These are phyloP conservation scores for Rotaria magnacalcarata DNA, from an alignment of 2,888 invertebrate genomes.

Conservation along the genomic window DNA sequence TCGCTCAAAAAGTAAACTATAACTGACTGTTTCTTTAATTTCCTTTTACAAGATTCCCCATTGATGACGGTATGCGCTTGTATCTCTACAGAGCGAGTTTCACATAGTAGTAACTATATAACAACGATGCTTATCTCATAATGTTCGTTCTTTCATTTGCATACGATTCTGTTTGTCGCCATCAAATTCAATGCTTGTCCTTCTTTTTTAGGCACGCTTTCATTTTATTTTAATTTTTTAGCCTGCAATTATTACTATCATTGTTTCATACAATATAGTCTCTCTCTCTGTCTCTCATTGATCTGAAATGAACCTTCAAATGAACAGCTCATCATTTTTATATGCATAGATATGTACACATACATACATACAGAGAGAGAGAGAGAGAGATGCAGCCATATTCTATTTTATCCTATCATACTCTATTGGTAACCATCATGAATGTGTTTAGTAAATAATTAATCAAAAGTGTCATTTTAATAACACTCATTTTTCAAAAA, in stretches of 20 bases:
- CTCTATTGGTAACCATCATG: not conserved
- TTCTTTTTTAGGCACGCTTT: not conserved
- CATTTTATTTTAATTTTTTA: not conserved
- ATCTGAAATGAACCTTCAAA: not conserved
- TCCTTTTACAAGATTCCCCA: not conserved
- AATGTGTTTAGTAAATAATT: not conserved
- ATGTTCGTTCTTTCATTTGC: not conserved
- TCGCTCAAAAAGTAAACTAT: not conserved
- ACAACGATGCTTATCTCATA: not conserved
- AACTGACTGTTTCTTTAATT: not conserved
- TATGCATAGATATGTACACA: not conserved
- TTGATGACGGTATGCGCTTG: not conserved
- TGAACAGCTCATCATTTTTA: not conserved
- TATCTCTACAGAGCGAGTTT: not conserved
- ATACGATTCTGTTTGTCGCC: not conserved
- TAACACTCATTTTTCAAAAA: not conserved
- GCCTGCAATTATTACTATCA: not conserved
- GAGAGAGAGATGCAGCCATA: not conserved
- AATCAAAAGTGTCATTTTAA: not conserved
- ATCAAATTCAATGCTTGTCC: not conserved
- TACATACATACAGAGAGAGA: not conserved
- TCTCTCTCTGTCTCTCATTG: not conserved
- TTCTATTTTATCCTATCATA: not conserved
- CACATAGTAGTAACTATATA: not conserved
- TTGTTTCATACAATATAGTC: not conserved